Base-by-base conservation (phyloP, 2,888 invertebrate genomes). In the Pyrgus malvae region DNA sequence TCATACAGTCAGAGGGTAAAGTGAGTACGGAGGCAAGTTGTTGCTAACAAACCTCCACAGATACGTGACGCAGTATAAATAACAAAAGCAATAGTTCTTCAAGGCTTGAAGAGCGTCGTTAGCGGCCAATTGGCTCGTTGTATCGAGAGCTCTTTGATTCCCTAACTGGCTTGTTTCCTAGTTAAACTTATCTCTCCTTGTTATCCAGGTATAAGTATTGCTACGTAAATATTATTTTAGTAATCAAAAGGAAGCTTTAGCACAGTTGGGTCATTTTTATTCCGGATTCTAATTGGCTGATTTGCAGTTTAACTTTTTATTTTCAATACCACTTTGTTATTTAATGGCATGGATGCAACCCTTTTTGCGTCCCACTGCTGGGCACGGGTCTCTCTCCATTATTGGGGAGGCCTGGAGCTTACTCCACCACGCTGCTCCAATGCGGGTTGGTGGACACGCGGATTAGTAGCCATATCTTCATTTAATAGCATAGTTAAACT, bases 71-170 rank as follows among this genome's bases (percentile, higher is more conserved):
- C 50, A 54, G 55, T 60, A 60, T 59, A 64, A 60, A 61, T 58
- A 62, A 65, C 57, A 59, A 56, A 62, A 65, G 64, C 56, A 60
- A 56, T 61, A 64, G 64, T 61, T 61, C 65, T 66, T 57, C 56
- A 58, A 59, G 57, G 49, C 60, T 59, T 57, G 60, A 63, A 55
- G 65, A 55, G 62, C 59, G 59, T 73, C 77, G 72, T 76, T 77
- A 70, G 73, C 69, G 67, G 64, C 70, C 76, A 72, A 80, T 78
- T 78, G 74, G 68, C 74, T 75, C 67, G 74, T 76, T 76, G 76
- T 74, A 70, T 74, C 67, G 74, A 70, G 66, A 62, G 68, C 55
- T 60, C 65, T 65, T 51, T 51, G 51, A 51, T 51, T 51, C 31
- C 35, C 27, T 17, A 35, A 49, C 51, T 44, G 38, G 45, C 40